Evolutionary conservation across 2,888 invertebrate species (phyloP), one percentile per base, ranked within the genome.

Genomic region (Nesidiocoris tenuis): DNA sequence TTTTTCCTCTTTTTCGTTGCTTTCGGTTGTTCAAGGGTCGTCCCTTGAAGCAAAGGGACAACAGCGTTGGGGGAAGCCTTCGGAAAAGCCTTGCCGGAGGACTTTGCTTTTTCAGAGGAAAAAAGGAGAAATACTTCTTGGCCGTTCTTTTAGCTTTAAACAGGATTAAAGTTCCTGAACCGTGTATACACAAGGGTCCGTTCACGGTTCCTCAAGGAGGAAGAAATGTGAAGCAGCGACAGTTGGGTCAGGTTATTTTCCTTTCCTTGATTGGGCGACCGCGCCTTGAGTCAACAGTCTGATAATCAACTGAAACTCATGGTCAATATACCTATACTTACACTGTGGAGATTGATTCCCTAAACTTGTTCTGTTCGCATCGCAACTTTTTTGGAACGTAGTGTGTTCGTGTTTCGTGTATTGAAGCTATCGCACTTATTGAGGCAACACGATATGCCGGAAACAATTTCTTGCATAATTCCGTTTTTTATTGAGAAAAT

Each of bases 261-360:
- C 61, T 21, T 70, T 70, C 70, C 70, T 70, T 67, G 67, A 67
- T 67, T 67, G 67, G 67, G 54, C 7, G 70, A 39, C 61, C 67
- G 22, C 39, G 72, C 55, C 72, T 72, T 72, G 57, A 72, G 72
- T 72, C 72, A 61, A 72, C 61, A 72, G 23, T n/a, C 21, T 25
- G 72, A 72, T 72, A 72, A 72, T 72, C 72, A 72, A 72, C 72
- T 72, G 61, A 72, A 61, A 72, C 72, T 61, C 61, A 71, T 71
- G 63, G 72, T 72, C 72, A 72, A 72, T 54, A 72, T 70, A 70
- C 39, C n/a, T n/a, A n/a, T n/a, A 39, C 39, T 39, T 39, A 39
- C 39, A 70, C 25, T 59, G 72, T 72, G n/a, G 39, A 61, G 72
- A 72, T 72, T 72, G 72, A 72, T 72, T 72, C 61, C 39, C 70